A percentile compares a stretch with the other conserved stretches of the same genome.
These are phyloP conservation scores for Acipenser oxyrinchus DNA, from an alignment of 2,797 vertebrate genomes.

Conservation along the genomic window DNA sequence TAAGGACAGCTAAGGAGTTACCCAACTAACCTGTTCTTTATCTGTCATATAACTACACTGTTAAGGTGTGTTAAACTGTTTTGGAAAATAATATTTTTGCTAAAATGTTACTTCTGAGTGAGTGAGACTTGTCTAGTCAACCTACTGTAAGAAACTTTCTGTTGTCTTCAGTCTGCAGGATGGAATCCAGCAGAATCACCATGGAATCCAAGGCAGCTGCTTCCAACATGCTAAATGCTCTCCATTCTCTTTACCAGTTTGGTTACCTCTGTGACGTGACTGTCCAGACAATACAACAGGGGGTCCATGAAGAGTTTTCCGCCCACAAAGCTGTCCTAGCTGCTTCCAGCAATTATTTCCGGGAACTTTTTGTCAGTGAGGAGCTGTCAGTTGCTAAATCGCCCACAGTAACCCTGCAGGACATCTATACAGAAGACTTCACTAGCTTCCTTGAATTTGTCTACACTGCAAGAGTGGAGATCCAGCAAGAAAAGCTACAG, in stretches of 20 bases:
- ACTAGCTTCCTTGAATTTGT: slow-evolving; percentile 46
- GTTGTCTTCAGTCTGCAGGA: slow-evolving; percentile 29
- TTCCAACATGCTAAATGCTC: slow-evolving; percentile 41
- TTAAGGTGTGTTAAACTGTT: no score
- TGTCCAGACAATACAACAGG: slow-evolving; percentile 36
- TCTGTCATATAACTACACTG: no score
- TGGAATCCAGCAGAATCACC: slow-evolving; percentile 45
- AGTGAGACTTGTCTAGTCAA: no score
- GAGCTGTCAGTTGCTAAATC: slow-evolving; percentile 33
- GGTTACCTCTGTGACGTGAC: slow-evolving; percentile 48
- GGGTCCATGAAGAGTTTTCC: slow-evolving; percentile 41
- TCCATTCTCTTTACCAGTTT: slow-evolving; percentile 40
- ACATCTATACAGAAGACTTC: slow-evolving; percentile 45
- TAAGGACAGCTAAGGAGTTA: no score
- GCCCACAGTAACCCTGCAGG: slow-evolving; percentile 37
- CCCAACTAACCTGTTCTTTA: no score
- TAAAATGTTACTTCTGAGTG: no score
- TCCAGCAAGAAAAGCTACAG: slow-evolving; percentile 39
- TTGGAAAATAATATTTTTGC: no score
- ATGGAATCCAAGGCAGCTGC: slow-evolving; percentile 48
- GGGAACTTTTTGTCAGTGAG: slow-evolving; percentile 40
- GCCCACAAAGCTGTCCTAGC: slow-evolving; percentile 48
- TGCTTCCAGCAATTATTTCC: slow-evolving; percentile 55
- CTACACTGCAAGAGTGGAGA: slow-evolving; percentile 46
- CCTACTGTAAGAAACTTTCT: no score